Conservation (phyloP, 2,888 invertebrate genomes). For the Harpalus rubripes region DNA sequence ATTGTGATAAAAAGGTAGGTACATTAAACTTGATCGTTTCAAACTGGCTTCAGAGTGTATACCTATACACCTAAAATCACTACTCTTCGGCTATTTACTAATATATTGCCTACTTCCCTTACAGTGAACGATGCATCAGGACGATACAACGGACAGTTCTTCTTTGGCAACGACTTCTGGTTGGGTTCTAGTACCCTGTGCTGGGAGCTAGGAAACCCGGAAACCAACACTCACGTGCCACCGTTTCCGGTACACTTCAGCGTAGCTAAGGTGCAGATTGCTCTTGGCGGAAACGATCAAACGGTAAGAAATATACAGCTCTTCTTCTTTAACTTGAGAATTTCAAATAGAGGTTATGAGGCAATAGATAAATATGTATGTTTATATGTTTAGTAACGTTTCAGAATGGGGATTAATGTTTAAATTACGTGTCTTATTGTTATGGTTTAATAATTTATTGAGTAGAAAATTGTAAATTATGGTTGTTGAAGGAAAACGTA, state of each 20-base stretch:
- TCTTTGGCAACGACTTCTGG: slow-evolving; percentile 92
- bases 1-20: too few species aligned
- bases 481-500: too few species aligned
- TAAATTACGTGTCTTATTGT: too few species aligned
- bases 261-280: slow-evolving; percentile 78
- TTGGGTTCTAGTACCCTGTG: slow-evolving; percentile 87
- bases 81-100: neutral
- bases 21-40: too few species aligned
- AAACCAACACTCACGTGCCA: slow-evolving; percentile 79
- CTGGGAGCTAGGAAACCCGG: slow-evolving; percentile 81
- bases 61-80: too few species aligned
- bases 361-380: too few species aligned
- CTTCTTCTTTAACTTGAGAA: neutral
- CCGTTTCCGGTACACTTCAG: slow-evolving; percentile 83
- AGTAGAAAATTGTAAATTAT: too few species aligned
- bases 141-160: slow-evolving; percentile 86
- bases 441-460: too few species aligned
- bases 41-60: too few species aligned
- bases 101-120: slow-evolving; percentile 69
- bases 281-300: neutral
- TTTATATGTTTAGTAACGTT: too few species aligned
- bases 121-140: slow-evolving; percentile 90
- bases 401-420: too few species aligned
- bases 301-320: slow-evolving; percentile 20
- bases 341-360: neutral